Percentiles rank a stretch among this genome's conserved stretches.
Evolutionary conservation across 2,113 vertebrate species (phyloP).

Genomic region (Toxotes chatareus): DNA sequence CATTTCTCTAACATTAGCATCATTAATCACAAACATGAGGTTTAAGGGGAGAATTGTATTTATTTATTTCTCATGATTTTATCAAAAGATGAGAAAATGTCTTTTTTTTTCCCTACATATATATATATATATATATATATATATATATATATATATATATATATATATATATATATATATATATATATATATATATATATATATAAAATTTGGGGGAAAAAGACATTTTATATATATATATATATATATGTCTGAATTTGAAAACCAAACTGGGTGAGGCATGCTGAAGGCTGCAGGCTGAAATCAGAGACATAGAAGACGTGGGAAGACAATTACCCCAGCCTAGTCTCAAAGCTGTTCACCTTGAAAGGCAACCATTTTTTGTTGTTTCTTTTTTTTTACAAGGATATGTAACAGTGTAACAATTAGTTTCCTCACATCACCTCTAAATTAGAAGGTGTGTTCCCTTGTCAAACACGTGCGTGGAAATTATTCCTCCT

Average conservation of each 20-base stretch:
- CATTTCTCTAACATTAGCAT: background rate
- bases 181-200: no score
- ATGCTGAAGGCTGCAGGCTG: background rate
- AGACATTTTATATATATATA: no score
- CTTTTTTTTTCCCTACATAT: no score
- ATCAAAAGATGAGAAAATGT: no score
- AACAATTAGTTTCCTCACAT: constrained; percentile 7
- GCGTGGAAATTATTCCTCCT: background rate
- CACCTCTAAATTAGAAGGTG: background rate
- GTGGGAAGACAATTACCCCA: background rate
- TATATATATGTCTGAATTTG: no score
- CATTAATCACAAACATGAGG: no score
- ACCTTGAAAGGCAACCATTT: background rate
- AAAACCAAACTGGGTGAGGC: background rate
- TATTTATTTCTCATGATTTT: no score
- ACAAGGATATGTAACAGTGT: constrained; percentile 5
- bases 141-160: no score
- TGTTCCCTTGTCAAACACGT: constrained; percentile 1
- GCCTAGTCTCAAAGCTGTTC: background rate
- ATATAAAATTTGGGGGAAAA: no score
- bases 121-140: no score
- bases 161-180: no score
- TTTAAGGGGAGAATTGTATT: no score
- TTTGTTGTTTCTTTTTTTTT: background rate
- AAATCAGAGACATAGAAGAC: background rate